Evolutionary conservation across 2,888 invertebrate genomes (phyloP), one percentile per base, ranked within the genome.

Genomic region (Paralinhomoeus sp.): DNA sequence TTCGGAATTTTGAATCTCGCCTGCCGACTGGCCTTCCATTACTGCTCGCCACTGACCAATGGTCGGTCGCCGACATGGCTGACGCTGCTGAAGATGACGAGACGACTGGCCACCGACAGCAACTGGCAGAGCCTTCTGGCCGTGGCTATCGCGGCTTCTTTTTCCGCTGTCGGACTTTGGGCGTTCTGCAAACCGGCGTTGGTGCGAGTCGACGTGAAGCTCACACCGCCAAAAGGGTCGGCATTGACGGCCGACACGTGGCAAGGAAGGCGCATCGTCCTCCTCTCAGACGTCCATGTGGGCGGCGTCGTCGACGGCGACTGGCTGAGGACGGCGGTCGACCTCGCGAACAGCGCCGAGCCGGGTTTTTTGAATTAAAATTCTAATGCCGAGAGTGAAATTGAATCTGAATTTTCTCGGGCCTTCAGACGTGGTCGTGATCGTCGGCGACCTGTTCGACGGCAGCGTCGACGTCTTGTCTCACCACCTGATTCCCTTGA

Each of bases 371-470:
- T n/a, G n/a, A n/a, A n/a, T n/a, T n/a, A n/a, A n/a, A n/a, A n/a
- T n/a, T n/a, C n/a, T n/a, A n/a, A n/a, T n/a, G n/a, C n/a, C n/a
- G n/a, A n/a, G n/a, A n/a, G n/a, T n/a, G n/a, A n/a, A n/a, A n/a
- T n/a, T n/a, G n/a, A n/a, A n/a, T n/a, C n/a, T n/a, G n/a, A n/a
- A n/a, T n/a, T n/a, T n/a, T n/a, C n/a, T n/a, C n/a, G n/a, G n/a
- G n/a, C n/a, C n/a, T 27, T 27, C 27, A 27, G 27, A 27, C 27
- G 12, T 27, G 5, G 27, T 65, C 15, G 54, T 63, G n/a, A 54
- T 66, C 37, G 60, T 62, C 41, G 66, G 66, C 31, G 66, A 66
- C 50, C 51, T 65, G 41, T 62, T 65, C 7, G 66, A 66, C 53
- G 62, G 60, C 3, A 38, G 45, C 21, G 56, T 57, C 1, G 36